Percentiles rank a stretch among this genome's conserved stretches.
Evolutionary conservation across 2,888 invertebrate genomes (phyloP).

Genomic region (Lampropteryx suffumata): DNA sequence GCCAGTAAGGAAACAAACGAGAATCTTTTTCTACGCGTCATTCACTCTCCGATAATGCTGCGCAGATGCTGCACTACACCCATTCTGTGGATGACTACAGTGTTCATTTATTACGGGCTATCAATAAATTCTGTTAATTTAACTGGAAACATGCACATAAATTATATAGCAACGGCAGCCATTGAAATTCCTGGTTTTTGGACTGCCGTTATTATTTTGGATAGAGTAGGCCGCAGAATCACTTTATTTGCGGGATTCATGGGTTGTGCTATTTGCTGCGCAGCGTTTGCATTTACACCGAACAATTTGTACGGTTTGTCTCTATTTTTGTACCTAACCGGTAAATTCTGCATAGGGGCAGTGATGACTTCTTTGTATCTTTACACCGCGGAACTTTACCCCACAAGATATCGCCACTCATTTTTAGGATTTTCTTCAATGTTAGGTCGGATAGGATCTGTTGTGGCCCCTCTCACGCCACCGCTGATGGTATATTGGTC

Average conservation of each 20-base stretch:
- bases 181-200: conserved; percentile 89
- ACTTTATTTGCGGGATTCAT: conserved; percentile 65
- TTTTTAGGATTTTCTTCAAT: conserved; percentile 87
- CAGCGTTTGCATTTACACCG: conserved; percentile 78
- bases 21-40: conserved; percentile 63
- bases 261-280: conserved; percentile 76
- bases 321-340: conserved; percentile 79
- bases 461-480: conserved; percentile 87
- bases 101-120: conserved; percentile 91
- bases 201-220: conserved; percentile 84
- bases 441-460: conserved; percentile 87
- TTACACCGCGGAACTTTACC: conserved; percentile 88
- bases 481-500: conserved; percentile 81
- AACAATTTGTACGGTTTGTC: conserved; percentile 53
- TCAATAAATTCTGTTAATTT: conserved; percentile 89
- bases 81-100: conserved; percentile 90
- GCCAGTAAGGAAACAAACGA: conserved; percentile 35
- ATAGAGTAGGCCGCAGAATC: conserved; percentile 81
- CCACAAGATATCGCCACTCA: conserved; percentile 86
- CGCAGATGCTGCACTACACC: conserved; percentile 86
- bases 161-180: conserved; percentile 85
- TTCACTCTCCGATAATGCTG: conserved; percentile 79
- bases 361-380: conserved; percentile 86
- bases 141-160: conserved; percentile 88
- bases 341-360: conserved; percentile 85